These are phyloP conservation scores for Delia radicum DNA, from an alignment of 1,140 invertebrate genomes.

Conservation along the genomic window DNA sequence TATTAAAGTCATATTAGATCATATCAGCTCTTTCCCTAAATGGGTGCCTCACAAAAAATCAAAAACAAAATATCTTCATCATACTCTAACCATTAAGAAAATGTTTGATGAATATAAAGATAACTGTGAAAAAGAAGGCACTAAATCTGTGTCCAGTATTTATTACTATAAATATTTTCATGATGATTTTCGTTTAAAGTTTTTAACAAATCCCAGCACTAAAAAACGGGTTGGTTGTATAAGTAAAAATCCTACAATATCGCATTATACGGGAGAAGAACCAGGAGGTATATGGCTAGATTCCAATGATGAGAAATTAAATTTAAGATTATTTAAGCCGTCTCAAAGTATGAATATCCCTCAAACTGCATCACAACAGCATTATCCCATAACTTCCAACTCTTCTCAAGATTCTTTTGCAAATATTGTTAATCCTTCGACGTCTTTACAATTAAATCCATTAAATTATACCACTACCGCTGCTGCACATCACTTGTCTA, in stretches of 20 bases:
- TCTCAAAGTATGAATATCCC: no score
- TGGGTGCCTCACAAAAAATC: constrained; percentile 25
- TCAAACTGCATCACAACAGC: neutral
- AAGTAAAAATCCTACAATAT: constrained; percentile 22
- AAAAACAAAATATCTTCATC: constrained; percentile 25
- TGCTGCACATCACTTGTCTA: neutral
- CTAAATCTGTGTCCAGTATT: neutral
- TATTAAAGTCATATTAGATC: neutral
- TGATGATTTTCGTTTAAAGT: constrained; percentile 22
- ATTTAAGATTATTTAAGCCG: no score
- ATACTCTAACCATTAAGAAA: constrained; percentile 22
- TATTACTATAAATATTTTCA: constrained; percentile 22
- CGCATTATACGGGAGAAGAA: constrained; percentile 27
- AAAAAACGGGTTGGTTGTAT: neutral
- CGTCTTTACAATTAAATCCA: neutral
- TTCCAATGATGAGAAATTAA: neutral
- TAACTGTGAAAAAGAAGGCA: neutral
- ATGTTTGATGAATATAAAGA: constrained; percentile 26
- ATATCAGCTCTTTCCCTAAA: constrained; percentile 25
- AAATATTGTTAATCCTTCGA: no score
- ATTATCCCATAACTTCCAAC: no score
- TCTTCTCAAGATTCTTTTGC: neutral
- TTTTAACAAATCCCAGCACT: neutral
- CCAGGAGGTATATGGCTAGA: constrained; percentile 2
- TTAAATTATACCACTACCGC: neutral